These are phyloP conservation scores for Chromobotia macracanthus DNA, from an alignment of 2,797 vertebrate genomes.

Conservation along the genomic window DNA sequence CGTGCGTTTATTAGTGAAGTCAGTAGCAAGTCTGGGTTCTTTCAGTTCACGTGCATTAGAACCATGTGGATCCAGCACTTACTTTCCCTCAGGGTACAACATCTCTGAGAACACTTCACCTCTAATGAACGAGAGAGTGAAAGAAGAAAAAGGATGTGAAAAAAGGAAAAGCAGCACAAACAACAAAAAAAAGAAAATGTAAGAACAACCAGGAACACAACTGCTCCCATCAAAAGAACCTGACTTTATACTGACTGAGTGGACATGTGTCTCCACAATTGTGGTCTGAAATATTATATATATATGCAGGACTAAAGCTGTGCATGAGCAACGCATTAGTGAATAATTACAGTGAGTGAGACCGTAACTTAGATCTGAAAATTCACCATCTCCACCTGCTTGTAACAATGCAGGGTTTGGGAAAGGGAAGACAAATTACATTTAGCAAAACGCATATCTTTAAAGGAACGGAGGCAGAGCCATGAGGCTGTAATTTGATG, in stretches of 20 bases:
- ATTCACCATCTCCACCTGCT: constrained; percentile 4
- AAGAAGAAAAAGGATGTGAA: constrained; percentile 8
- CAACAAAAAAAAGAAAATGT: constrained; percentile 1
- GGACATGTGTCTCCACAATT: constrained; percentile 7
- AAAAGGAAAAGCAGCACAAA: constrained; percentile 9
- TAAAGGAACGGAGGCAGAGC: not conserved
- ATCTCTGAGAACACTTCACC: constrained; percentile 75
- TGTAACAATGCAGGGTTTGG: constrained; percentile 13
- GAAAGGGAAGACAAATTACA: constrained; percentile 24
- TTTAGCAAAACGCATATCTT: constrained; percentile 10
- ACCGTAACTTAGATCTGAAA: not conserved
- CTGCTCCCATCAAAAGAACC: constrained; percentile 22
- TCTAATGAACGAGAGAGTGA: constrained; percentile 63
- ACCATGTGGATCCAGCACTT: constrained; percentile 69
- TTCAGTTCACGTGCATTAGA: constrained; percentile 22
- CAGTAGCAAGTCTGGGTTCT: constrained; percentile 13
- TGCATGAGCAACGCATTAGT: not conserved
- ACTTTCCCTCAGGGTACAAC: constrained; percentile 75
- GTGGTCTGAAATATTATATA: constrained; percentile 6
- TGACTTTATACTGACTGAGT: not conserved
- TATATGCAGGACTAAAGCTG: not conserved
- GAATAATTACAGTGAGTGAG: constrained; percentile 8
- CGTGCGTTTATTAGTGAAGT: constrained; percentile 56
- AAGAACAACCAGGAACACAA: constrained; percentile 13
- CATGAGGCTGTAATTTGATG: constrained; percentile 39